phyloP scores from a whole-genome alignment of 2,797 vertebrate species.

The Glossophaga mutica region DNA sequence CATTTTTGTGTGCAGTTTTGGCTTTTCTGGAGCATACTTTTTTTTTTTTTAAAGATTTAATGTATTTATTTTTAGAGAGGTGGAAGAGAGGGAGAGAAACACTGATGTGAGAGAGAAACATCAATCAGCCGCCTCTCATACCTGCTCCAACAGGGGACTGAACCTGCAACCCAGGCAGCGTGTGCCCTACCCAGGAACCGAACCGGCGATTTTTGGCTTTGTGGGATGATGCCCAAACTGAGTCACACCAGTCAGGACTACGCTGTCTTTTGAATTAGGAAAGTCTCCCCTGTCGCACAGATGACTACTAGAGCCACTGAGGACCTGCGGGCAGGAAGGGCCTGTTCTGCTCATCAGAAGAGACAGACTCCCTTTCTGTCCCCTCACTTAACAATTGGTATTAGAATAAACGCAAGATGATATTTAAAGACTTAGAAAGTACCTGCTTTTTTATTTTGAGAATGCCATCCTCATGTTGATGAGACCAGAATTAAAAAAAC shows the following conservation, averaged over 20 bases:
- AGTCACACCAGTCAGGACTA: neutral
- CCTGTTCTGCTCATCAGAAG: conserved; percentile 64
- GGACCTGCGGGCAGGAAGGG: conserved; percentile 63
- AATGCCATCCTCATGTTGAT: conserved; percentile 63
- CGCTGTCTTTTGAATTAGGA: neutral
- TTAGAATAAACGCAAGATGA: conserved; percentile 73
- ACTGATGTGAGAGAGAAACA: neutral
- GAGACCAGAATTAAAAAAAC: conserved; percentile 53
- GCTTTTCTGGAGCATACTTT: conserved; percentile 23
- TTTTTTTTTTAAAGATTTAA: neutral
- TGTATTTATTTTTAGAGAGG: neutral
- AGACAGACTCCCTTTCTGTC: conserved; percentile 47
- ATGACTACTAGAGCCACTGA: conserved; percentile 66
- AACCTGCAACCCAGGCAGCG: neutral
- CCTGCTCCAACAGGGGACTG: neutral
- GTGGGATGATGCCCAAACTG: neutral
- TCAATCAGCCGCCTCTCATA: neutral
- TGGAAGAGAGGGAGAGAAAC: neutral
- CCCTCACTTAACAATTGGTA: conserved; percentile 69
- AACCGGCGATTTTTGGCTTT: neutral
- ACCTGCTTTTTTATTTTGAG: conserved; percentile 74
- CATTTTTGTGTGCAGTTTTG: neutral
- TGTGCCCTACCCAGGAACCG: neutral
- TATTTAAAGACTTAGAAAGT: conserved; percentile 67
- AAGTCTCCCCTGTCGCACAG: conserved; percentile 51